Conservation (phyloP, 2,888 invertebrate species). For the Apotomis turbidana region DNA sequence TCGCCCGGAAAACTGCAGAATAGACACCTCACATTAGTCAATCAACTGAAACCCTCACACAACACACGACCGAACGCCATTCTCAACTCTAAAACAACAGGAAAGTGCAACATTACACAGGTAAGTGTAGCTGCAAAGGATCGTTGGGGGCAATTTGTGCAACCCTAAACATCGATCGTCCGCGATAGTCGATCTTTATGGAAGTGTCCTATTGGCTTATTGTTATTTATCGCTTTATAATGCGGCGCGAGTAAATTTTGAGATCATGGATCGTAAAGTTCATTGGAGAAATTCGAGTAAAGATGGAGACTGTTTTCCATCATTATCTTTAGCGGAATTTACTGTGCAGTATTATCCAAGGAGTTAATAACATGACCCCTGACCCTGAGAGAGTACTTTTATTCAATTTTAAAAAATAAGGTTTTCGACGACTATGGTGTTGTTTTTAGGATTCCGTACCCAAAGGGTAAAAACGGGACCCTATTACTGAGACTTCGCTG, state of each 20-base stretch:
- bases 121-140: neutral
- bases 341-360: too few relatives aligned
- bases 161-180: slow-evolving; percentile 28
- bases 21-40: slow-evolving; percentile 46
- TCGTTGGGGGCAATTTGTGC: slow-evolving; percentile 32
- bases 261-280: slow-evolving; percentile 38
- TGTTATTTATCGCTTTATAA: slow-evolving; percentile 41
- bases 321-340: neutral
- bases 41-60: slow-evolving; percentile 38
- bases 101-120: slow-evolving; percentile 11
- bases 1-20: slow-evolving; percentile 39
- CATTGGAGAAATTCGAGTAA: slow-evolving; percentile 28
- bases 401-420: too few relatives aligned
- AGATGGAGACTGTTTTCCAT: slow-evolving; percentile 8
- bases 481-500: too few relatives aligned
- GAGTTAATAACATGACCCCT: too few relatives aligned
- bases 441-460: too few relatives aligned
- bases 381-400: too few relatives aligned
- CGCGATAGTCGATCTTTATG: slow-evolving; percentile 34
- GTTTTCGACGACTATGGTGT: too few relatives aligned
- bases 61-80: neutral
- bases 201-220: slow-evolving; percentile 41
- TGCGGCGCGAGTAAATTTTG: slow-evolving; percentile 33
- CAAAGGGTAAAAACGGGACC: too few relatives aligned
- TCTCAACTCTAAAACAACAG: slow-evolving; percentile 11